These are phyloP conservation scores for Habropoda laboriosa DNA, from an alignment of 1,140 invertebrate genomes.

Conservation along the genomic window DNA sequence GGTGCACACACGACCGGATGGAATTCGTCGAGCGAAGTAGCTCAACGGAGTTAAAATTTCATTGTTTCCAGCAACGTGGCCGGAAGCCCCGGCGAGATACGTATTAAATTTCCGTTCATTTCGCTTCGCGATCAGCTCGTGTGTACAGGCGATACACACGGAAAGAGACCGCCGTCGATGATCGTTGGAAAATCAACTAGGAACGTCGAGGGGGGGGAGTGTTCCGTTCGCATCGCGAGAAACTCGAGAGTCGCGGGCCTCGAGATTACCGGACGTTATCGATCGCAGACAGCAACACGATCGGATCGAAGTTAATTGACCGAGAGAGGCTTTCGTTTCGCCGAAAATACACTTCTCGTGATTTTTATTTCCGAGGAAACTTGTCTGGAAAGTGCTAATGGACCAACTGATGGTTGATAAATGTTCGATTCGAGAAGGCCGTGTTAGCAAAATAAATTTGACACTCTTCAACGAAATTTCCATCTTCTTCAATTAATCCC, in stretches of 20 bases:
- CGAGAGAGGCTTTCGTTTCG: too few species aligned
- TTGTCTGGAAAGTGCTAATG: background rate
- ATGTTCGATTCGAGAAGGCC: too few species aligned
- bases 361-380: too few species aligned
- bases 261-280: background rate
- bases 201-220: background rate
- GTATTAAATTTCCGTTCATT: constrained; percentile 42
- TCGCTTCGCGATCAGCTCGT: background rate
- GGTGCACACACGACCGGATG: constrained; percentile 1
- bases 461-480: too few species aligned
- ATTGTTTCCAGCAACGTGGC: constrained; percentile 13
- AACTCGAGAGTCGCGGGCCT: background rate
- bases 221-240: background rate
- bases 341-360: too few species aligned
- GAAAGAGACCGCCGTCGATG: background rate
- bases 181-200: background rate
- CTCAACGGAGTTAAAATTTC: constrained; percentile 28
- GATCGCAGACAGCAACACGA: constrained; percentile 4
- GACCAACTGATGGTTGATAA: too few species aligned
- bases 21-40: constrained; percentile 16
- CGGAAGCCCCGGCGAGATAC: background rate
- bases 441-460: too few species aligned
- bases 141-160: too few species aligned
- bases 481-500: too few species aligned
- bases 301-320: background rate